A percentile compares a stretch with the other conserved stretches of the same genome.
Conservation (phyloP, 2,113 vertebrate genomes). For the Osmerus mordax region DNA sequence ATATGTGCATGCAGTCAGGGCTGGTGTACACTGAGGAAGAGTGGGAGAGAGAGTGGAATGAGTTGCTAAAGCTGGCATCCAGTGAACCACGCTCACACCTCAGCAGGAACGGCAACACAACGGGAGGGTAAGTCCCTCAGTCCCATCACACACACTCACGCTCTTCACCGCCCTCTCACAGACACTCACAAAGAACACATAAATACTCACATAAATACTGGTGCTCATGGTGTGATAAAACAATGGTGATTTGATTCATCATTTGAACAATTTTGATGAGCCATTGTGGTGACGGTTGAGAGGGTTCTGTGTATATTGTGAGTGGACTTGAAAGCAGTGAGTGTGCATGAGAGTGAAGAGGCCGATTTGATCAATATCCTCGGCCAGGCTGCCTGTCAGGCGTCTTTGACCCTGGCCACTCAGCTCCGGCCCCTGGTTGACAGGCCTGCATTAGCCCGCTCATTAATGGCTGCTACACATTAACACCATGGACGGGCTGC, state of each 20-base stretch:
- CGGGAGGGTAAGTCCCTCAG: constrained; percentile 75
- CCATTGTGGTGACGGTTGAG: too few relatives aligned
- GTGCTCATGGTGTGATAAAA: too few relatives aligned
- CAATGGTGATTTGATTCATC: too few relatives aligned
- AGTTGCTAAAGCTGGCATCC: constrained; percentile 86
- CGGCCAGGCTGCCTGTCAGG: background rate
- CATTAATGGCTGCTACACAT: background rate
- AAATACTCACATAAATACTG: too few relatives aligned
- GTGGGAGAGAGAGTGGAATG: constrained; percentile 87
- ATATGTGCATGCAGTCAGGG: constrained; percentile 72
- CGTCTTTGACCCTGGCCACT: background rate
- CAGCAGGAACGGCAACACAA: constrained; percentile 79
- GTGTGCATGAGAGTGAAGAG: background rate
- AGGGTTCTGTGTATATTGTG: too few relatives aligned
- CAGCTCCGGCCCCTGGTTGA: background rate
- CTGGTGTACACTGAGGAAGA: constrained; percentile 88
- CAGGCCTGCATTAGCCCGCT: background rate
- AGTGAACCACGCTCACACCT: constrained; percentile 84
- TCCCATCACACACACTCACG: background rate
- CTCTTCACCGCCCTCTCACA: too few relatives aligned
- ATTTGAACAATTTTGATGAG: too few relatives aligned
- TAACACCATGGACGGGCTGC: constrained; percentile 12
- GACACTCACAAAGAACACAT: too few relatives aligned
- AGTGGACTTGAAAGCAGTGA: background rate
- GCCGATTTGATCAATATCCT: background rate